Conservation (phyloP, 2,888 invertebrate species). For the Micropterix aruncella region DNA sequence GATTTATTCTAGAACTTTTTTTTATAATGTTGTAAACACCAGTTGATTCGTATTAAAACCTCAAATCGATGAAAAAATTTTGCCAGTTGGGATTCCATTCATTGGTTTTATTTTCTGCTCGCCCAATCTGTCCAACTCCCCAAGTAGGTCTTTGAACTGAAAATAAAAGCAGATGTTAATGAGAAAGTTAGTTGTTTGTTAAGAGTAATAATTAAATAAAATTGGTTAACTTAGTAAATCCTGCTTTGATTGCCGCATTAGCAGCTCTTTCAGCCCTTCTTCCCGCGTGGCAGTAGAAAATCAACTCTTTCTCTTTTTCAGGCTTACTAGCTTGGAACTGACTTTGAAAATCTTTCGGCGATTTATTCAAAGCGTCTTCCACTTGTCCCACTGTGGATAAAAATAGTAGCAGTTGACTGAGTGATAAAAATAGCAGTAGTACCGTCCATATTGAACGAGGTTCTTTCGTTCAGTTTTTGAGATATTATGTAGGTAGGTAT, state of each 20-base stretch:
- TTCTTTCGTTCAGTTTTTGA: too few species aligned
- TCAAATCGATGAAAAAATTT: too few species aligned
- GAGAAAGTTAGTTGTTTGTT: not conserved
- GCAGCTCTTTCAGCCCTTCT: slow-evolving; percentile 25
- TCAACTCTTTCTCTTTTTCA: slow-evolving; percentile 24
- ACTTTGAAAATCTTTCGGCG: slow-evolving; percentile 25
- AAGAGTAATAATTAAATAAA: not conserved
- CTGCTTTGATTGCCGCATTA: slow-evolving; percentile 28
- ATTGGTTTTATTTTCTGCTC: slow-evolving; percentile 19
- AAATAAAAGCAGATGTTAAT: slow-evolving; percentile 14
- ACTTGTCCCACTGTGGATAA: too few species aligned
- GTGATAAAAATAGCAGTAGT: too few species aligned
- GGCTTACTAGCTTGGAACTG: slow-evolving; percentile 26
- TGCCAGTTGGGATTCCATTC: too few species aligned
- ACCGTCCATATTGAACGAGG: too few species aligned
- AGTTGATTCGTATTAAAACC: too few species aligned
- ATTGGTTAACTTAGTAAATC: slow-evolving; percentile 26
- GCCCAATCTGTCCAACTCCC: slow-evolving; percentile 38
- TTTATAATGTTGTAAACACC: too few species aligned
- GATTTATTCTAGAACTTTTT: too few species aligned
- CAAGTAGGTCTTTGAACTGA: slow-evolving; percentile 32
- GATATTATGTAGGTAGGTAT: too few species aligned
- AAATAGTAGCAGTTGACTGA: too few species aligned
- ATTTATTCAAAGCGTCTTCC: too few species aligned
- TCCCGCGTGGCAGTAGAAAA: slow-evolving; percentile 33